Evolutionary conservation across 2,888 invertebrate genomes (phyloP), one percentile per base, ranked within the genome.

Genomic region (Lypha dubia): DNA sequence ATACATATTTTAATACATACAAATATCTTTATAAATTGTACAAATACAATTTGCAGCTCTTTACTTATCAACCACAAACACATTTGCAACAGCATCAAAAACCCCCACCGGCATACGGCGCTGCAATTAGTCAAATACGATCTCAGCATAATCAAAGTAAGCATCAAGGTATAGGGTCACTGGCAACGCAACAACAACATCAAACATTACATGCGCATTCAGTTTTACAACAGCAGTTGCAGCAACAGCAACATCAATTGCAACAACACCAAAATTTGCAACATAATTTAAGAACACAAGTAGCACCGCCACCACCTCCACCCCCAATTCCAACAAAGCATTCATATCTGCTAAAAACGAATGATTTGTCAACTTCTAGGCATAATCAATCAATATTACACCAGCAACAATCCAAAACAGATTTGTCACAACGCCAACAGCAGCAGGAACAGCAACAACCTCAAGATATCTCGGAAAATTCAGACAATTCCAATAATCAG

Each of bases 111-210:
- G 91, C 92, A 74, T 92, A 92, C 88, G 91, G 92, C 87, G 89
- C 92, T 80, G 92, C 92, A 88, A 91, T 92, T 88, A 92, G 91
- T 90, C 92, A 92, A 90, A 90, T 92, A 87, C 88, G 92, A 92
- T 92, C 92, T 91, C 92, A 91, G 88, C 90, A 92, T 87, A 90
- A 90, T 90, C 92, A 91, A 90, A 91, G 88, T 79, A 89, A 91
- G 63, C 81, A 83, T 63, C 85, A 86, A 75, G 53, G 84, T 46
- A 44, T 74, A 49, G 84, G 63, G 32, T 51, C 73, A 63, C 65
- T 68, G 62, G 51, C 17, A 63, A 35, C 74, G 15, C 84, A 84
- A 46, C 71, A 71, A 9, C 84, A 81, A 17, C 77, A 84, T 68
- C 68, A 62, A 41, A 73, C 46, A 28, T 74, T 71, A 44, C 70